Percentiles rank a stretch among this genome's conserved stretches.
phyloP scores from a whole-genome alignment of 2,888 invertebrate genomes.

The Tryphoninae sp. region DNA sequence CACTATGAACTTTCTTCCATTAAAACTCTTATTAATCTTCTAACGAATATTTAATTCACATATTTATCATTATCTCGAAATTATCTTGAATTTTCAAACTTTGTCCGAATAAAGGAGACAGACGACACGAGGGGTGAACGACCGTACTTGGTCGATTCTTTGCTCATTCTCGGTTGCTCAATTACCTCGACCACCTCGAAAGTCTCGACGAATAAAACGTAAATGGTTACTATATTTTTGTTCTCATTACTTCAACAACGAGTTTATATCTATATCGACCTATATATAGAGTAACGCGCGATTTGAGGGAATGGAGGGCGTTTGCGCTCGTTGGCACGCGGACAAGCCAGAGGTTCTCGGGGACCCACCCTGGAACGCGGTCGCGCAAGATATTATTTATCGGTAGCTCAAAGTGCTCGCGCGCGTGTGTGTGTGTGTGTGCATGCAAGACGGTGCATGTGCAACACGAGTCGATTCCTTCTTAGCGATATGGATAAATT shows the following conservation, averaged over 20 bases:
- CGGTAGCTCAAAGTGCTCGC: neutral
- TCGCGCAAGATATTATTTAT: constrained; percentile 50
- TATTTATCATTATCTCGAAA: neutral
- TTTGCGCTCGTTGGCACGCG: constrained; percentile 42
- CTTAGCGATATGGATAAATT: constrained; percentile 57
- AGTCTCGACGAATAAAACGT: constrained; percentile 36
- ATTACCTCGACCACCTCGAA: constrained; percentile 52
- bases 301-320: constrained; percentile 22
- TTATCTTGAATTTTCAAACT: neutral
- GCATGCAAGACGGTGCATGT: neutral
- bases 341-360: neutral
- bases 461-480: constrained; percentile 35
- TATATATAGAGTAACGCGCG: constrained; percentile 29
- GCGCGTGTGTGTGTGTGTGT: neutral
- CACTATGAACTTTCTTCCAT: neutral
- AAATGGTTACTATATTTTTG: constrained; percentile 35
- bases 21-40: neutral
- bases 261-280: neutral
- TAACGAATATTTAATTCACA: neutral
- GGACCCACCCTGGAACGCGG: constrained; percentile 50
- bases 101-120: constrained; percentile 10
- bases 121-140: constrained; percentile 43
- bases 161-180: constrained; percentile 42
- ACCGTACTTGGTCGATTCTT: constrained; percentile 57
- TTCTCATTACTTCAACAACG: neutral